Percentiles rank a stretch among this genome's conserved stretches.
Conservation (phyloP, 2,888 invertebrate species). For the Drosophila mercatorum region DNA sequence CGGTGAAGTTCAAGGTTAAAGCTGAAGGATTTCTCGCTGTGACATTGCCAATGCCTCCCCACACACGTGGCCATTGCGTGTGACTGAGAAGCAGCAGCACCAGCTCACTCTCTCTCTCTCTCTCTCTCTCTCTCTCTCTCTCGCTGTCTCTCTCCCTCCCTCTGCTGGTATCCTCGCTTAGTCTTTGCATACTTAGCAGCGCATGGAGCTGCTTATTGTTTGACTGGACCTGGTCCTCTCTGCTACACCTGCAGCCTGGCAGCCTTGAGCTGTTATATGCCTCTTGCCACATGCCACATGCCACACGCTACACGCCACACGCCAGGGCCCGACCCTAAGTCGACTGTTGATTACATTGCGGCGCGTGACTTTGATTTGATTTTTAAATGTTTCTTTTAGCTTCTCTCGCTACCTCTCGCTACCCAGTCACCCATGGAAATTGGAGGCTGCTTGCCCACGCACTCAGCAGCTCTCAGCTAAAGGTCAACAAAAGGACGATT, state of each 20-base stretch:
- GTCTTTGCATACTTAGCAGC: conserved; percentile 66
- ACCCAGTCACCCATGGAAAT: conserved; percentile 17
- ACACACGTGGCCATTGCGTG: conserved; percentile 52
- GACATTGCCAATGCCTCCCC: conserved; percentile 57
- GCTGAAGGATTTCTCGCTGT: conserved; percentile 63
- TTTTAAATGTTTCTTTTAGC: conserved; percentile 77
- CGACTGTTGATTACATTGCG: conserved; percentile 70
- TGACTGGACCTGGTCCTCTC: conserved; percentile 45
- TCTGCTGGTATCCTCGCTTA: neutral
- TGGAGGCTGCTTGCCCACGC: conserved; percentile 43
- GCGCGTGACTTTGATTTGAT: conserved; percentile 83
- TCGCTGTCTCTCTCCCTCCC: neutral
- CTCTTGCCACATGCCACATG: conserved; percentile 16
- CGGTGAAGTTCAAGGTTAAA: conserved; percentile 83
- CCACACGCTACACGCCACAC: conserved; percentile 17
- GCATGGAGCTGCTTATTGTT: conserved; percentile 66
- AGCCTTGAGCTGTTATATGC: conserved; percentile 40
- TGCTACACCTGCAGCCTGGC: conserved; percentile 45
- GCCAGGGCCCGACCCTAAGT: neutral
- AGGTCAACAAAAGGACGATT: conserved; percentile 81
- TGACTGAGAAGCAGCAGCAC: conserved; percentile 22
- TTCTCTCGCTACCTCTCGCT: neutral
- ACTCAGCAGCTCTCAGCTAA: conserved; percentile 61
- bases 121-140: neutral
- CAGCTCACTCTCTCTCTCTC: neutral